Evolutionary conservation across 1,140 invertebrate genomes (phyloP).

Genomic region (Nylanderia fulva): DNA sequence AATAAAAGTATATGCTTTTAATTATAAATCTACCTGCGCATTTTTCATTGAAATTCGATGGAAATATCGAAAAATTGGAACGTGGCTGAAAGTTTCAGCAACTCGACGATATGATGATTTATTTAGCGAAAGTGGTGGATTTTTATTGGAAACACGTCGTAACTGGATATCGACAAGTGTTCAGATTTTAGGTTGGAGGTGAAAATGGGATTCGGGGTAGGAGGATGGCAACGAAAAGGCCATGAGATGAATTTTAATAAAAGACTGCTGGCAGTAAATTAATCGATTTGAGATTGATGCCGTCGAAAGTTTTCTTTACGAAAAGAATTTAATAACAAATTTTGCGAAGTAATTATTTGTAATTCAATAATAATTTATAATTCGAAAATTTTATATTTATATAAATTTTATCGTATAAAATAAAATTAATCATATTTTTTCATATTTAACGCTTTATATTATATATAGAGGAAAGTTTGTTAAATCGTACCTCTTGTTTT

Average conservation of each 20-base stretch:
- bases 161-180: conserved; percentile 67
- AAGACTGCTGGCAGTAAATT: conserved; percentile 46
- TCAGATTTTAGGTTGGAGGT: conserved; percentile 52
- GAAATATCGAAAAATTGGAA: conserved; percentile 18
- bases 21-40: not conserved
- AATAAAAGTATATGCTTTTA: not conserved
- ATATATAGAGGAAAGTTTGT: no score
- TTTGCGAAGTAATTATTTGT: conserved; percentile 22
- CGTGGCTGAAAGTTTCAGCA: conserved; percentile 43
- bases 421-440: not conserved
- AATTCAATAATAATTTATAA: not conserved
- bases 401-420: not conserved
- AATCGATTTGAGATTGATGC: conserved; percentile 34
- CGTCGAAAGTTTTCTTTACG: not conserved
- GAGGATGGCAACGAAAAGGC: conserved; percentile 25
- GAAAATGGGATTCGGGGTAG: conserved; percentile 31
- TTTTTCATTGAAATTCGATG: not conserved
- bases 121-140: conserved; percentile 63
- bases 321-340: conserved; percentile 23
- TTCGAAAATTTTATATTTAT: not conserved
- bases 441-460: not conserved
- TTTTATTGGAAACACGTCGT: conserved; percentile 72
- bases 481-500: no score
- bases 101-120: conserved; percentile 62
- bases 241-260: conserved; percentile 68